Conservation (phyloP, 1,140 invertebrate species). For the Neodiprion pinetum region DNA sequence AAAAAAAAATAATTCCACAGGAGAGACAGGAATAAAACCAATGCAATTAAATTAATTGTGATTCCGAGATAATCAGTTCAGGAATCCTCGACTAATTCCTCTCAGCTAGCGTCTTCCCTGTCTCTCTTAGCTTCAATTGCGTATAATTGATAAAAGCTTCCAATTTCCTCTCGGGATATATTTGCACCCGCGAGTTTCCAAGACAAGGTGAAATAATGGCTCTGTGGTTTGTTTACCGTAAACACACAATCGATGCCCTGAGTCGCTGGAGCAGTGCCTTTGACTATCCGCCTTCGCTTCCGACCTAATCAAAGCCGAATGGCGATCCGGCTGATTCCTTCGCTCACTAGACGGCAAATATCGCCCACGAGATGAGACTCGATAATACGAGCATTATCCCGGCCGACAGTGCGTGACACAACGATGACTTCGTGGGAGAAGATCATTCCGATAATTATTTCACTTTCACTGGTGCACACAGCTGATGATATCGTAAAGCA, state of each 20-base stretch:
- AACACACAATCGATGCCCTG: not conserved
- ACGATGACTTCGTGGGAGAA: too few species aligned
- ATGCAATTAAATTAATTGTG: slow-evolving; percentile 2
- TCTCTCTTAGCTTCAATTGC: not conserved
- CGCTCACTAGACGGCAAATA: not conserved
- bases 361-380: not conserved
- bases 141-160: slow-evolving; percentile 2
- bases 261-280: not conserved
- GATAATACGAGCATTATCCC: too few species aligned
- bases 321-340: not conserved
- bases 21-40: not conserved
- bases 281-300: slow-evolving; percentile 1
- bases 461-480: too few species aligned
- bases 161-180: not conserved
- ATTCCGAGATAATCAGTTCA: not conserved
- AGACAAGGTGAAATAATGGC: too few species aligned
- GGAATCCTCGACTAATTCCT: not conserved
- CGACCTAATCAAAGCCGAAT: not conserved
- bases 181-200: not conserved
- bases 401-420: too few species aligned
- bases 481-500: too few species aligned
- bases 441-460: too few species aligned
- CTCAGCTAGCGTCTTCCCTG: not conserved
- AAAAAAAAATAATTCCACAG: not conserved
- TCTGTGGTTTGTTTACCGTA: not conserved